These are phyloP conservation scores for Casuarius casuarius DNA, from an alignment of 2,113 vertebrate species.

Conservation along the genomic window DNA sequence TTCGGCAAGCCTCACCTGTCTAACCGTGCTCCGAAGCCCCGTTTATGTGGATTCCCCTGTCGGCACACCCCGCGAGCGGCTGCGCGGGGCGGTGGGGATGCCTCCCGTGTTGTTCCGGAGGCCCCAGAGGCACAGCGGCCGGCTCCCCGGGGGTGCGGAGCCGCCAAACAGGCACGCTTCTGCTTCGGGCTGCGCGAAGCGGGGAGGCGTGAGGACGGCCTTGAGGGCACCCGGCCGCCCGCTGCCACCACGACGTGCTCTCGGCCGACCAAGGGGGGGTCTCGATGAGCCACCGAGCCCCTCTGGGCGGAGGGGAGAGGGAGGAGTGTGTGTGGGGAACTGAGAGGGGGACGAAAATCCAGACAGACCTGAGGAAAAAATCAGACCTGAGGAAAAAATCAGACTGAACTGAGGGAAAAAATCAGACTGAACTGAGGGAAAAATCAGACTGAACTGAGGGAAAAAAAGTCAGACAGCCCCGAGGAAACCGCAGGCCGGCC, in stretches of 20 bases:
- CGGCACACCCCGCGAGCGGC: accelerated
- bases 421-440: not conserved
- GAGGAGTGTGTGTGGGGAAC: accelerated
- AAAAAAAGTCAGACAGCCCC: too few species aligned
- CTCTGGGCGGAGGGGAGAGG: not conserved
- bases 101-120: not conserved
- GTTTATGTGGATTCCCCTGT: accelerated
- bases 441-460: not conserved
- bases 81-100: not conserved
- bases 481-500: not conserved
- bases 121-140: accelerated
- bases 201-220: accelerated
- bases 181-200: not conserved
- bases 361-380: not conserved
- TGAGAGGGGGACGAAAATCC: not conserved
- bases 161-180: too few species aligned
- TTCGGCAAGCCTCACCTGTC: not conserved
- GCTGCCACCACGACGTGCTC: too few species aligned
- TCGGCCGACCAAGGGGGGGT: too few species aligned
- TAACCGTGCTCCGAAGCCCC: accelerated
- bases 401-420: not conserved
- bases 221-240: not conserved
- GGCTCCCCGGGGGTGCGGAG: not conserved
- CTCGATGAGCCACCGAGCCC: accelerated
- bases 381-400: not conserved